Percentiles rank a stretch among this genome's conserved stretches.
Evolutionary conservation across 2,888 invertebrate species (phyloP).

Genomic region (Congeria kusceri): DNA sequence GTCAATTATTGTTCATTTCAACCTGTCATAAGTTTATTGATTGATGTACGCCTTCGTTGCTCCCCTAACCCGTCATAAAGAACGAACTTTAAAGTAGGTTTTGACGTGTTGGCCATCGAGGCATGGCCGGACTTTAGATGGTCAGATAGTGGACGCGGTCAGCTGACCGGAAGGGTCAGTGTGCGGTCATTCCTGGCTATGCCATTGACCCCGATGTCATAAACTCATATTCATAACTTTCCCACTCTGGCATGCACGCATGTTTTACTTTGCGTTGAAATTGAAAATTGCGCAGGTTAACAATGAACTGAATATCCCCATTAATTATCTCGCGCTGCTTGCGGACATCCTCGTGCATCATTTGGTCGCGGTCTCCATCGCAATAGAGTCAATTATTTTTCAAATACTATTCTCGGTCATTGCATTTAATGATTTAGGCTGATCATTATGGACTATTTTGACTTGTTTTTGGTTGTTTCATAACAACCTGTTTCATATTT

Average conservation of each 20-base stretch:
- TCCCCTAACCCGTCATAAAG: slow-evolving; percentile 43
- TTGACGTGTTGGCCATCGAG: slow-evolving; percentile 42
- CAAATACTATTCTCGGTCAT: no score
- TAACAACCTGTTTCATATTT: no score
- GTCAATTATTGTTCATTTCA: slow-evolving; percentile 56
- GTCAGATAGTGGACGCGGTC: slow-evolving; percentile 47
- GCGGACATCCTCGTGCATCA: no score
- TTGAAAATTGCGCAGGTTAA: slow-evolving; percentile 16
- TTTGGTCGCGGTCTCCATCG: no score
- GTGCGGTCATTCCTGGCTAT: slow-evolving; percentile 55
- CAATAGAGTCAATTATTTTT: no score
- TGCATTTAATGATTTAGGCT: no score
- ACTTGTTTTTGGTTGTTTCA: no score
- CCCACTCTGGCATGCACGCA: neutral
- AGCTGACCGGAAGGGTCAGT: slow-evolving; percentile 58
- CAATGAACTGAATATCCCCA: neutral
- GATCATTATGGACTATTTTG: no score
- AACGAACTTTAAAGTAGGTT: slow-evolving; percentile 57
- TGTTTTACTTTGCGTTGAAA: slow-evolving; percentile 27
- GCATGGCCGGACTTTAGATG: slow-evolving; percentile 50
- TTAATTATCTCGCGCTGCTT: no score
- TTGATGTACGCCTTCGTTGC: slow-evolving; percentile 40
- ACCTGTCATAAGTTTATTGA: slow-evolving; percentile 29
- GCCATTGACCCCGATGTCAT: slow-evolving; percentile 51
- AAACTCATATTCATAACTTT: slow-evolving; percentile 62